These are phyloP conservation scores for Lumbricus terrestris DNA, from an alignment of 2,888 invertebrate species.

Conservation along the genomic window DNA sequence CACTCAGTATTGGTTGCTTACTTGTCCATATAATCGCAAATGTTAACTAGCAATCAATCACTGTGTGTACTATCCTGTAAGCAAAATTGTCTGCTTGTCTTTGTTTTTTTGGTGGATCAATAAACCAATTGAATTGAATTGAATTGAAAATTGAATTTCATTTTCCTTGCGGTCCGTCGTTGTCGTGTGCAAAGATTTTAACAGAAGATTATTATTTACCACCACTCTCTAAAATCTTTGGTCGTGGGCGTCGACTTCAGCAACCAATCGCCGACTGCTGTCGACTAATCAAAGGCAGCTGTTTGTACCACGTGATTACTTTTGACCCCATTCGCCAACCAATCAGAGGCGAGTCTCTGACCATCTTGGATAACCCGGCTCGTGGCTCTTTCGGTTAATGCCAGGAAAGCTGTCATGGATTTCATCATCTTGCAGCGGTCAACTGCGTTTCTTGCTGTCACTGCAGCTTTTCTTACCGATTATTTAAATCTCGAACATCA, in stretches of 20 bases:
- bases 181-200: too few species aligned
- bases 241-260: background rate
- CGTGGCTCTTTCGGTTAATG: background rate
- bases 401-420: slow-evolving; percentile 3
- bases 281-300: background rate
- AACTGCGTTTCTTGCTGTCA: background rate
- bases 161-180: too few species aligned
- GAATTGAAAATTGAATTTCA: too few species aligned
- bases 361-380: background rate
- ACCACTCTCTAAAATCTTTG: background rate
- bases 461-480: background rate
- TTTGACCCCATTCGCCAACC: background rate
- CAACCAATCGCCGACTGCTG: background rate
- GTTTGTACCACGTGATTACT: background rate
- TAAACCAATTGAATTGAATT: too few species aligned
- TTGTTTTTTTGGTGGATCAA: too few species aligned
- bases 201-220: too few species aligned
- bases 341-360: background rate
- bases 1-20: too few species aligned
- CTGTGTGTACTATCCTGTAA: too few species aligned
- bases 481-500: background rate
- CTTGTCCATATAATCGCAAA: too few species aligned
- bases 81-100: too few species aligned
- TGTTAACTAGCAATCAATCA: too few species aligned
- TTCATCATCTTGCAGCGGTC: slow-evolving; percentile 4